A percentile compares a stretch with the other conserved stretches of the same genome.
Conservation (phyloP, 2,797 vertebrate genomes). For the Semotilus atromaculatus region DNA sequence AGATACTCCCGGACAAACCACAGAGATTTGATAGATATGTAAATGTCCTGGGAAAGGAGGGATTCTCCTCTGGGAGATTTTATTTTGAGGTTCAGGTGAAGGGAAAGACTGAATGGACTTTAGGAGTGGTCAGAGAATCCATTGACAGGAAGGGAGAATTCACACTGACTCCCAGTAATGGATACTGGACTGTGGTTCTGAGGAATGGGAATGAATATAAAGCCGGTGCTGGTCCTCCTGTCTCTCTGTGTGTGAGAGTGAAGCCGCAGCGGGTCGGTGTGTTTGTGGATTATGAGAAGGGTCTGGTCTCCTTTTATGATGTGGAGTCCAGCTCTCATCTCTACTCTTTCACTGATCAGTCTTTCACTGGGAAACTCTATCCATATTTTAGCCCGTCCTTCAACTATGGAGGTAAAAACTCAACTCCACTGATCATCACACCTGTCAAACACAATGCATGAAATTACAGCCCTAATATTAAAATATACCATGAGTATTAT, state of each 20-base stretch:
- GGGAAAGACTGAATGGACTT: neutral
- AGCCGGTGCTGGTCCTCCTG: neutral
- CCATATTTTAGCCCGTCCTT: accelerated
- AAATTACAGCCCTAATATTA: no score
- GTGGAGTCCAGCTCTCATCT: neutral
- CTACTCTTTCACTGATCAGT: neutral
- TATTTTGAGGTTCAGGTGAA: conserved; percentile 26
- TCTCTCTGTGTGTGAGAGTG: conserved; percentile 6
- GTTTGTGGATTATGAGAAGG: conserved; percentile 10
- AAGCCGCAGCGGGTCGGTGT: conserved; percentile 42
- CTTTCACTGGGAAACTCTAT: neutral
- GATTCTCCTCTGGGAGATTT: conserved; percentile 45
- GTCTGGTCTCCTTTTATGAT: conserved; percentile 13
- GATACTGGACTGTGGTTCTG: conserved; percentile 49
- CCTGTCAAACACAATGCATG: accelerated
- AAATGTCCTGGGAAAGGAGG: conserved; percentile 31
- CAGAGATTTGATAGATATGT: neutral
- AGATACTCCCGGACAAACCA: neutral
- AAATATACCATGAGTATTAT: no score
- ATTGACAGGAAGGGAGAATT: conserved; percentile 15
- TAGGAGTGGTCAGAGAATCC: conserved; percentile 2
- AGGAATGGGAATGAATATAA: conserved; percentile 37
- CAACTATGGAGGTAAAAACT: accelerated
- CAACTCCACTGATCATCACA: neutral
- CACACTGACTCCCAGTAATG: neutral